A percentile compares a stretch with the other conserved stretches of the same genome.
Evolutionary conservation across 2,888 invertebrate genomes (phyloP).

Genomic region (Caenorhabditis angaria): DNA sequence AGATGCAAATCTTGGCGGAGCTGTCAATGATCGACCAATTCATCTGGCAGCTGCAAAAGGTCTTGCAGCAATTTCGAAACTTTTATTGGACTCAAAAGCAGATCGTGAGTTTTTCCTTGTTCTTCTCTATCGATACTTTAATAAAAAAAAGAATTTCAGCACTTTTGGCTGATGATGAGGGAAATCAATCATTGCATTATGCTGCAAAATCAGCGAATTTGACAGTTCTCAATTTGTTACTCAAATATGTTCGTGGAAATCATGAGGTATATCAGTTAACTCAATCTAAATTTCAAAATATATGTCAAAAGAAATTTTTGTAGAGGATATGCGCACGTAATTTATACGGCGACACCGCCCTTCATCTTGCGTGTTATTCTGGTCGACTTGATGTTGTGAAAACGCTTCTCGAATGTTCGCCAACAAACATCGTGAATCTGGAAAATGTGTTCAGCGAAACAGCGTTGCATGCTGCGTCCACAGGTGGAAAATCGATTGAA

Average conservation of each 20-base stretch:
- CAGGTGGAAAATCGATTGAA: conserved; percentile 74
- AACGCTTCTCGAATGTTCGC: conserved; percentile 67
- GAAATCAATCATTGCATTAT: conserved; percentile 74
- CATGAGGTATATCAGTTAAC: too few relatives aligned
- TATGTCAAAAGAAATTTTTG: background rate
- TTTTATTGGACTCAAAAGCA: conserved; percentile 73
- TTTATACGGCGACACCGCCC: conserved; percentile 75
- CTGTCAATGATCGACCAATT: conserved; percentile 74
- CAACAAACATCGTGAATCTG: conserved; percentile 51
- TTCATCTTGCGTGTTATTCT: conserved; percentile 73
- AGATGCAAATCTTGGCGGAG: conserved; percentile 74
- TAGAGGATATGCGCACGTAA: conserved; percentile 68
- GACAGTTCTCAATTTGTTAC: conserved; percentile 72
- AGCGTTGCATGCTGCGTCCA: conserved; percentile 75
- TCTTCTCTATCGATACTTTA: too few relatives aligned
- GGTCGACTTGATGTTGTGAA: conserved; percentile 73
- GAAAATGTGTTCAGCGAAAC: conserved; percentile 75
- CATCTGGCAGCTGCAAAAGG: conserved; percentile 74
- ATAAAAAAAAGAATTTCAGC: conserved; percentile 66
- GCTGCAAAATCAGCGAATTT: conserved; percentile 74
- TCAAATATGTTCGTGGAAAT: conserved; percentile 49
- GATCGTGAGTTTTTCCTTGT: conserved; percentile 72
- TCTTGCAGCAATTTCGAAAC: conserved; percentile 72
- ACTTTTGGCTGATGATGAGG: conserved; percentile 74
- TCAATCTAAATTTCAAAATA: background rate